Evolutionary conservation across 1,140 invertebrate genomes (phyloP).

Genomic region (Sycophila sp.): DNA sequence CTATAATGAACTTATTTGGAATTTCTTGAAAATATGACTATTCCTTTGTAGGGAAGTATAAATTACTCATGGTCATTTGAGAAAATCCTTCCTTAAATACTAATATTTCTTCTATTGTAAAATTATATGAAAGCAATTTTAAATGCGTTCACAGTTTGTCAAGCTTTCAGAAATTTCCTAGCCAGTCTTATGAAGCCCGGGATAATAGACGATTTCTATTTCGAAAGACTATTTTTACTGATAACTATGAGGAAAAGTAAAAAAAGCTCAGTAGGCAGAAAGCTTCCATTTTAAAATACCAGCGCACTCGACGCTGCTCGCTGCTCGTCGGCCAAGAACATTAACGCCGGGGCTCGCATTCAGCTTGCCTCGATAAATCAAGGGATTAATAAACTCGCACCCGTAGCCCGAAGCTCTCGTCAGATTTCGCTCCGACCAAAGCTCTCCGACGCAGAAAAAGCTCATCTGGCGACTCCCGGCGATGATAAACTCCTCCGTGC

Average conservation of each 20-base stretch:
- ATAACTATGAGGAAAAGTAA: neutral
- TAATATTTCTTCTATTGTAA: too few species aligned
- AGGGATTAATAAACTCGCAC: neutral
- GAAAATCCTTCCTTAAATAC: too few species aligned
- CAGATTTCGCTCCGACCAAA: too few species aligned
- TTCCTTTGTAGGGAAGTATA: too few species aligned
- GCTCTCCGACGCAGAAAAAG: too few species aligned
- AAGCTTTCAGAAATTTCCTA: neutral
- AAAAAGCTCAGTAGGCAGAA: neutral
- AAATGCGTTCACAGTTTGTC: neutral
- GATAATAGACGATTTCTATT: neutral
- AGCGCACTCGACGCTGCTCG: neutral
- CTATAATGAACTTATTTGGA: too few species aligned
- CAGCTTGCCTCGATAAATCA: slow-evolving; percentile 7
- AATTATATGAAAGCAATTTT: too few species aligned
- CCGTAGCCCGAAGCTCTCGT: too few species aligned
- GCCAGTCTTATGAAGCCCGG: too few species aligned
- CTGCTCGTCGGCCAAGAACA: neutral
- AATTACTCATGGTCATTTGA: too few species aligned
- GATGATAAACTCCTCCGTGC: slow-evolving; percentile 27
- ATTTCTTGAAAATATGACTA: too few species aligned
- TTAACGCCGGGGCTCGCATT: too few species aligned
- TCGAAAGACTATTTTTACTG: slow-evolving; percentile 9
- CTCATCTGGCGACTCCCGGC: neutral
- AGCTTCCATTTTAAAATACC: neutral